Evolutionary conservation across 2,797 vertebrate genomes (phyloP).

Genomic region (Spatula clypeata): DNA sequence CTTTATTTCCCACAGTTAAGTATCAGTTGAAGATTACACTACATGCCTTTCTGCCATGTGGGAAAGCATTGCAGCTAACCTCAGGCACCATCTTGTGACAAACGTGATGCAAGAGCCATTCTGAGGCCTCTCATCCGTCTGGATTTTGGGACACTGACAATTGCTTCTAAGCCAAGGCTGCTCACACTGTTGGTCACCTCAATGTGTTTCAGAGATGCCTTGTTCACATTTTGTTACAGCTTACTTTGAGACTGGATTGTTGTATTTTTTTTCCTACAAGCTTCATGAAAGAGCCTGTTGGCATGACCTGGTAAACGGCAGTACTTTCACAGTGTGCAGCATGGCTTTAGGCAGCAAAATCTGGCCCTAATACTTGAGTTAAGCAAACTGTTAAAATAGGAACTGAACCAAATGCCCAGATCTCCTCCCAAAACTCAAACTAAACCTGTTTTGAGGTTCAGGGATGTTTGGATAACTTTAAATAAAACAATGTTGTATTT

Average conservation of each 20-base stretch:
- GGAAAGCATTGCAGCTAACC: not conserved
- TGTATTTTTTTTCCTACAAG: conserved; percentile 11
- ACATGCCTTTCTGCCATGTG: not conserved
- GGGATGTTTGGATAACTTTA: conserved; percentile 68
- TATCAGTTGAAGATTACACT: not conserved
- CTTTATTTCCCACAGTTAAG: not conserved
- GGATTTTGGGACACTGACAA: not conserved
- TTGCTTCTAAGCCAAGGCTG: rapidly evolving
- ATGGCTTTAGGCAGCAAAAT: not conserved
- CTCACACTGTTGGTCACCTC: not conserved
- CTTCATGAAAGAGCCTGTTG: not conserved
- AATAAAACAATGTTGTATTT: conserved; percentile 59
- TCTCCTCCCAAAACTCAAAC: conserved; percentile 52
- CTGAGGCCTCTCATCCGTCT: rapidly evolving
- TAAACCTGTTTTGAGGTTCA: conserved; percentile 41
- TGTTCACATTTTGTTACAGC: not conserved
- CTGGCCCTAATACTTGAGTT: not conserved
- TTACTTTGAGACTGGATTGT: not conserved
- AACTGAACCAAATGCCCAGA: conserved; percentile 39
- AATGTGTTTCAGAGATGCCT: rapidly evolving
- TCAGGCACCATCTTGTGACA: not conserved
- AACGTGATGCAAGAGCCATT: not conserved
- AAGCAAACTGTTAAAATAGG: conserved; percentile 66
- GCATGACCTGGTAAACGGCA: not conserved
- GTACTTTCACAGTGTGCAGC: not conserved